Conservation (phyloP, 2,113 vertebrate species). For the Sinocyclocheilus anophthalmus region DNA sequence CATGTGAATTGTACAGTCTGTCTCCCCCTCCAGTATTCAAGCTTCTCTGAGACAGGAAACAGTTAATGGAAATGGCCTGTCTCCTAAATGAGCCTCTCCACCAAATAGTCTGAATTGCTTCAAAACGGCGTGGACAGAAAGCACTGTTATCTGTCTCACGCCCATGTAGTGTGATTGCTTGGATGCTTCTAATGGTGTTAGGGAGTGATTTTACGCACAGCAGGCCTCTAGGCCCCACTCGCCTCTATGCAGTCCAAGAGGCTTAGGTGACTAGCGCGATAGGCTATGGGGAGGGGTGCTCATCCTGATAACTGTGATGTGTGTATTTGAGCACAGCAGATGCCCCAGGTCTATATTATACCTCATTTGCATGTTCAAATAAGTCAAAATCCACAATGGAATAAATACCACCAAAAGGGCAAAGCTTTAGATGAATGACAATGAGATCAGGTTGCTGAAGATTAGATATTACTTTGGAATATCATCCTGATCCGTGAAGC, state of each 20-base stretch:
- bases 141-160: constrained; percentile 51
- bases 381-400: constrained; percentile 52
- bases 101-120: constrained; percentile 38
- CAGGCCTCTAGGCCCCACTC: constrained; percentile 51
- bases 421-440: constrained; percentile 53
- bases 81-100: constrained; percentile 23
- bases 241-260: constrained; percentile 45
- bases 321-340: constrained; percentile 53
- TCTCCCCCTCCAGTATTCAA: constrained; percentile 10
- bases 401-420: constrained; percentile 56
- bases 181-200: constrained; percentile 59
- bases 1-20: constrained; percentile 5
- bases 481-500: constrained; percentile 25
- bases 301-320: constrained; percentile 29
- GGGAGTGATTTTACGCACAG: constrained; percentile 61
- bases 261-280: constrained; percentile 39
- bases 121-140: constrained; percentile 49
- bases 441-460: constrained; percentile 48
- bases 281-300: constrained; percentile 20
- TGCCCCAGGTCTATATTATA: constrained; percentile 37
- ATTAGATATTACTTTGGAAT: constrained; percentile 40
- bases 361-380: constrained; percentile 63
- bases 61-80: constrained; percentile 23
- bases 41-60: constrained; percentile 42
- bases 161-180: constrained; percentile 52